Evolutionary conservation across 2,797 vertebrate species (phyloP).

Genomic region (Eurystomus glaucurus): DNA sequence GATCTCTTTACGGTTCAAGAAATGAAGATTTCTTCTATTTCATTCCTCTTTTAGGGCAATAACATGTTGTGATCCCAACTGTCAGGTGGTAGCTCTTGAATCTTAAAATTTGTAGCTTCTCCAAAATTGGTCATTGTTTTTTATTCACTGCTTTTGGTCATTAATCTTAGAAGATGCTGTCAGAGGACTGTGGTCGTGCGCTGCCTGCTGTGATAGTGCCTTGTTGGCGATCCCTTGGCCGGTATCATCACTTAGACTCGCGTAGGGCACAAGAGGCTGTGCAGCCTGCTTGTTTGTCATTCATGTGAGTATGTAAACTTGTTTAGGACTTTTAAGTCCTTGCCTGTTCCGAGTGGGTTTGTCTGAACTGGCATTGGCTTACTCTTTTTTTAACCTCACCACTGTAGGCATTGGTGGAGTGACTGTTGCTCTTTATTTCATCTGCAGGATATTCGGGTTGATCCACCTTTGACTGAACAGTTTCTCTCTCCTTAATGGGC

Average conservation of each 20-base stretch:
- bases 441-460: not conserved
- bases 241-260: accelerated
- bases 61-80: not conserved
- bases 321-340: not conserved
- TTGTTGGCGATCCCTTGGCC: not conserved
- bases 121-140: not conserved
- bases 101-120: not conserved
- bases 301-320: not conserved
- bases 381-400: not conserved
- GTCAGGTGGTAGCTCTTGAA: not conserved
- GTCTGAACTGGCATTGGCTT: not conserved
- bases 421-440: not conserved
- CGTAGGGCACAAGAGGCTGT: not conserved
- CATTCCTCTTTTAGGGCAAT: not conserved
- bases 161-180: not conserved
- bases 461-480: not conserved
- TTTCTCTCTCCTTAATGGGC: not conserved
- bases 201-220: not conserved
- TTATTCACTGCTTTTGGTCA: not conserved
- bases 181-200: accelerated
- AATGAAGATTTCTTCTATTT: not conserved
- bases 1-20: not conserved
- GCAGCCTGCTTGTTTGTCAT: not conserved
- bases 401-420: not conserved
- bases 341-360: not conserved